Base-by-base conservation (phyloP, 2,113 vertebrate species). In the Hyaena hyaena region DNA sequence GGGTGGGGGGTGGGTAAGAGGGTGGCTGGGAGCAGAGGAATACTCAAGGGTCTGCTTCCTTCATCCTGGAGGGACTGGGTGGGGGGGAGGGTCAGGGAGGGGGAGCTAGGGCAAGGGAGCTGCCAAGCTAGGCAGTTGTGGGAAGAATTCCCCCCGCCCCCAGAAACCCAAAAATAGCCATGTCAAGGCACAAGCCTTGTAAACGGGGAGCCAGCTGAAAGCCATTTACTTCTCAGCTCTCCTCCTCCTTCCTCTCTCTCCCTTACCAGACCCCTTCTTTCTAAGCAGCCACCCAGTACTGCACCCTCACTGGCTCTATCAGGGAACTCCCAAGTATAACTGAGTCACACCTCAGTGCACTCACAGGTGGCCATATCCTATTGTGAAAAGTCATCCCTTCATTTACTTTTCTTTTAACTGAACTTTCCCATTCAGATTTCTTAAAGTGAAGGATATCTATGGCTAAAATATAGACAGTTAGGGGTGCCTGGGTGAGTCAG, bases 121-220 rank as follows among this genome's bases (percentile, higher is more conserved):
- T 1, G 96, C 98, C 87, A 11, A 58, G 93, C 4, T 39, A 81
- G 50, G 55, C 88, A 7, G n/a, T 97, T 97, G 85, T 97, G 98
- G 96, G 92, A 81, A 97, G 66, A 5, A 0, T 39, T 73, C 58
- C 45, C 66, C 63, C 63, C 33, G 55, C 33, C 76, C 88, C 92
- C 65, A 74, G 93, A 98, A 98, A 97, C 98, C 98, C 97, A 98
- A 98, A 98, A 98, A 98, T 98, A 98, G 97, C 98, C 95, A 68
- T 43, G 84, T 98, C 97, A 98, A 96, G 96, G 96, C 96, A 96
- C 81, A 97, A 82, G 96, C 84, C 86, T 92, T 95, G 94, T 92
- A 85, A 73, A 76, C 33, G 31, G 45, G 15, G 69, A 83, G 55
- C 93, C 92, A 95, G 94, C 76, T 95, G 84, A 92, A 92, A 96